Evolutionary conservation across 2,888 invertebrate species (phyloP).

Genomic region (Cylloceria caligata): DNA sequence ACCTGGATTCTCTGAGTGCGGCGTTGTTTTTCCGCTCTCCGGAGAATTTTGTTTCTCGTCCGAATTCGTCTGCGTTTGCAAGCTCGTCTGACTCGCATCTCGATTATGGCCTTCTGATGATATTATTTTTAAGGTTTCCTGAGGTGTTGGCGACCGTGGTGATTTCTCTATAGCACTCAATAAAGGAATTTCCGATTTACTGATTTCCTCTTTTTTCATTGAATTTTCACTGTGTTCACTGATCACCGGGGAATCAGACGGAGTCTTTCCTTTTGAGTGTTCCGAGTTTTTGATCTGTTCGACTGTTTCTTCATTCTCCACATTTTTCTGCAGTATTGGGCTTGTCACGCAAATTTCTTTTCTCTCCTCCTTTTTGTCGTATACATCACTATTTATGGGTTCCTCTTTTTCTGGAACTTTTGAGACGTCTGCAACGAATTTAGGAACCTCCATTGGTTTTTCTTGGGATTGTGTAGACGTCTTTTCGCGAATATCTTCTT

Average conservation of each 20-base stretch:
- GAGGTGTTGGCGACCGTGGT: slow-evolving; percentile 70
- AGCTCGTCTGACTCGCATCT: slow-evolving; percentile 71
- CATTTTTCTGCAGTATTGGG: slow-evolving; percentile 16
- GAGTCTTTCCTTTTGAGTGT: slow-evolving; percentile 53
- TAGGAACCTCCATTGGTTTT: slow-evolving; percentile 62
- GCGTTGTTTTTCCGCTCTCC: slow-evolving; percentile 84
- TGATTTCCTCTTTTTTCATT: slow-evolving; percentile 16
- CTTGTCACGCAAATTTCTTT: slow-evolving; percentile 21
- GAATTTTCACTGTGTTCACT: slow-evolving; percentile 18
- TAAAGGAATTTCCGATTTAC: slow-evolving; percentile 40
- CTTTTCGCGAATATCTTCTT: slow-evolving; percentile 56
- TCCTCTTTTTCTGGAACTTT: slow-evolving; percentile 79
- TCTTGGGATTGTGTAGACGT: slow-evolving; percentile 62
- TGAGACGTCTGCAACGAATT: slow-evolving; percentile 30
- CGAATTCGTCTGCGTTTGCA: slow-evolving; percentile 71
- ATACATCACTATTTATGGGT: slow-evolving; percentile 82
- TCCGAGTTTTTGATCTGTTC: slow-evolving; percentile 64
- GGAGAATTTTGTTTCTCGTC: slow-evolving; percentile 83
- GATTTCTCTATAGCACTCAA: slow-evolving; percentile 61
- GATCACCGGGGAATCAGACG: slow-evolving; percentile 61
- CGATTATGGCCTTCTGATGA: slow-evolving; percentile 58
- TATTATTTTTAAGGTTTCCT: slow-evolving; percentile 69
- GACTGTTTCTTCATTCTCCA: slow-evolving; percentile 27
- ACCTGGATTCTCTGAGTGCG: slow-evolving; percentile 84
- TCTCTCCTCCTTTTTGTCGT: slow-evolving; percentile 31